Evolutionary conservation across 2,797 vertebrate genomes (phyloP), one percentile per base, ranked within the genome.

Genomic region (Pagetopsis macropterus): DNA sequence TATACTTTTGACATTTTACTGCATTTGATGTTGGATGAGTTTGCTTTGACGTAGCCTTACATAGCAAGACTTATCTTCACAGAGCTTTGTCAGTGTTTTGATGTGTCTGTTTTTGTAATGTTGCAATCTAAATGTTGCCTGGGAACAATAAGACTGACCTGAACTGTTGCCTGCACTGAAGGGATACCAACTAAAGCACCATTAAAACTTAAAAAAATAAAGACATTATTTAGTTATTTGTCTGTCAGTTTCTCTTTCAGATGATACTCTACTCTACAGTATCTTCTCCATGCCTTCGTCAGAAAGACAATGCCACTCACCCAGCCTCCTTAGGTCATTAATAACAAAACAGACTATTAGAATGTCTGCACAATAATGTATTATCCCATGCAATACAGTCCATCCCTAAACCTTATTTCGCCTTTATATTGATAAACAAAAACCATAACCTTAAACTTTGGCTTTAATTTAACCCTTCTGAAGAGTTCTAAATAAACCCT

Each of bases 301-400:
- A 58, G 43, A 2, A 21, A 65, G 21, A 61, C 4, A 37, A 37
- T 37, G 33, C 0, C 9, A 17, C 3, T 54, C 17, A 50, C n/a
- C 15, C 57, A 37, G 31, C 41, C 13, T 72, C 5, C 0, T 31
- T 57, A 19, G 19, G 41, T 43, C 68, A 50, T 64, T 50, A 14
- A 55, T 50, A 31, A 27, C 59, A 51, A 72, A 64, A 60, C 52
- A 67, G 55, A 63, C 8, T 23, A 27, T 60, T 31, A 45, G 17
- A 14, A 27, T 55, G 58, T 59, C 21, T 65, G 44, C 49, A 43
- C 13, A 16, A 14, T 13, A 41, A 68, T 41, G 33, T 40, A 52
- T 21, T 13, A 16, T 19, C 27, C 16, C 56, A 62, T 52, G 17
- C 40, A 8, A 0, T 1, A 12, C n/a, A 64, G 2, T 4, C 3